Base-by-base conservation (phyloP, 2,888 invertebrate species). In the Drosophila merina region DNA sequence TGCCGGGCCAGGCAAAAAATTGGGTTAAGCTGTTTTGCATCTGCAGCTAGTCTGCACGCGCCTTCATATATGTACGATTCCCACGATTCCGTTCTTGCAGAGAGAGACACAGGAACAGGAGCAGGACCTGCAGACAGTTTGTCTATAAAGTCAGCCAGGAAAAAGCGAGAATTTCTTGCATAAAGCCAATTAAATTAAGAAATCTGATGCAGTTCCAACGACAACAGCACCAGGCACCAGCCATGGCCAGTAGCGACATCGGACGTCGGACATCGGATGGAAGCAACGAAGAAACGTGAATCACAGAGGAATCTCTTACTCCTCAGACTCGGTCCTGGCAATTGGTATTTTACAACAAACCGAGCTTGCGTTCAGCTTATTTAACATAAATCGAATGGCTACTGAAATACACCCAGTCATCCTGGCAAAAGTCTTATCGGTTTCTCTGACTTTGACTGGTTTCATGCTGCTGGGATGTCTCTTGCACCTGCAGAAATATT, bases 351-450 rank as follows among this genome's bases (percentile, higher is more conserved):
- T 84, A 87, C 87, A 85, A 84, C 77, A 84, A 84, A 73, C 81
- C 64, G 72, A 60, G 77, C 86, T 74, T 67, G 83, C 86, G 69
- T 81, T 76, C 73, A 57, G 81, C 84, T 84, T 88, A 89, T 88
- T 88, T 88, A 88, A 88, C 89, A 88, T 89, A 88, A 89, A 89
- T 88, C 83, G 86, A 76, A 71, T 73, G 77, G 88, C 88, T 88
- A 88, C 89, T 89, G 89, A 74, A 88, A 89, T 88, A 88, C 89
- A 86, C 86, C 62, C 55, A 38, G 58, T 45, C 63, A 60, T 14
- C 60, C 36, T 36, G 63, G 54, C 31, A 42, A 59, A 42, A 62
- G 33, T 31, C 55, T 57, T 47, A 76, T 59, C 76, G 59, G 48
- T 42, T 8, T 3, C 20, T 44, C 10, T 25, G 28, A 38, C 50